A percentile compares a stretch with the other conserved stretches of the same genome.
Evolutionary conservation across 30 jellyfish, hydroid and myxozoan species (phyloP).

Genomic region (Rhopilema esculentum): DNA sequence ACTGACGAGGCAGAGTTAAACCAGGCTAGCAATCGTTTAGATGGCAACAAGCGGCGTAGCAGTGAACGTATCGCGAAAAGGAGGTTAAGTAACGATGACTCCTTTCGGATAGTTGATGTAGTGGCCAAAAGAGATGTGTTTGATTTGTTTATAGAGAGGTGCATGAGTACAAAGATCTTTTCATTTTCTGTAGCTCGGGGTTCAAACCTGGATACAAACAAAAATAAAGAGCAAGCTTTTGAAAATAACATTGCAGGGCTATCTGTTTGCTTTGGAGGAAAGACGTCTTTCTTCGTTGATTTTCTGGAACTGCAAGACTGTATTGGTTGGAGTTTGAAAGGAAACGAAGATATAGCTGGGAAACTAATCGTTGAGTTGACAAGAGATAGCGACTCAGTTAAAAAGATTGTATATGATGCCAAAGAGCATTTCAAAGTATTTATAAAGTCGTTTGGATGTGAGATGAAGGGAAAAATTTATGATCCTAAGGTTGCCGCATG

Average conservation of each 20-base stretch:
- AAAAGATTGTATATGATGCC: slow-evolving; percentile 67
- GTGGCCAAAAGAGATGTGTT: slow-evolving; percentile 42
- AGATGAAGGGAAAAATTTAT: slow-evolving; percentile 35
- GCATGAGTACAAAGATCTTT: slow-evolving; percentile 53
- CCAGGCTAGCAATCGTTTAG: background rate
- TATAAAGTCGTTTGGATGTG: slow-evolving; percentile 33
- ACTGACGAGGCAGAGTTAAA: background rate
- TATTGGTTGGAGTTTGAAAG: background rate
- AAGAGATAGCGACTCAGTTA: slow-evolving; percentile 4
- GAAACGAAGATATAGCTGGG: background rate
- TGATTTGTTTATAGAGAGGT: slow-evolving; percentile 68
- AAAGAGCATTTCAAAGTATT: slow-evolving; percentile 78
- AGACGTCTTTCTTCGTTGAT: slow-evolving; percentile 73
- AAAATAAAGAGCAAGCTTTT: background rate
- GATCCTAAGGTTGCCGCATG: slow-evolving; percentile 99
- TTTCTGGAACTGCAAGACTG: slow-evolving; percentile 1
- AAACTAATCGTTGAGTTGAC: background rate
- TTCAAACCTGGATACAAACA: background rate
- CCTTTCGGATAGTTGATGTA: slow-evolving; percentile 80
- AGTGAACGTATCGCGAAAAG: slow-evolving; percentile 46
- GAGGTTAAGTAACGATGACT: slow-evolving; percentile 19
- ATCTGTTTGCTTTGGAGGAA: slow-evolving; percentile 88
- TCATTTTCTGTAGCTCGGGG: slow-evolving; percentile 81
- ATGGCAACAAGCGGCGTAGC: slow-evolving; percentile 38
- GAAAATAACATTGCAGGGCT: slow-evolving; percentile 66